phyloP scores from a whole-genome alignment of 2,113 vertebrate species.

The Mastomys natalensis region DNA sequence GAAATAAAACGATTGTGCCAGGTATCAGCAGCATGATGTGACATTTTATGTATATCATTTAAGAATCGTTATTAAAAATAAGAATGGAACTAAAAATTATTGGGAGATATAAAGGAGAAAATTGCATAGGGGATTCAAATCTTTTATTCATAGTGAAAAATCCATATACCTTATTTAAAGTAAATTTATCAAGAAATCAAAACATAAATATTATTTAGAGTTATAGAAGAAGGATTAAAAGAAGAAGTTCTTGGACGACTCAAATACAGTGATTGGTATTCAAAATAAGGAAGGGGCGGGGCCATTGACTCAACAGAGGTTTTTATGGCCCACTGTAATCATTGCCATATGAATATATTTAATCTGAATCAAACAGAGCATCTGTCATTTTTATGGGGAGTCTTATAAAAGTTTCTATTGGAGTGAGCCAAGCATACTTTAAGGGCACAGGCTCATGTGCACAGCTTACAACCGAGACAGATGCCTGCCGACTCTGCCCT shows the following conservation, averaged over 20 bases:
- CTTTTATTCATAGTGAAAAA: conserved; percentile 55
- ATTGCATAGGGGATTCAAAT: conserved; percentile 15
- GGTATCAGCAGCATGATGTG: background rate
- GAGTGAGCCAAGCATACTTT: background rate
- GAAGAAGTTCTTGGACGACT: conserved; percentile 4
- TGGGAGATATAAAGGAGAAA: background rate
- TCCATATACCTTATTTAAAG: conserved; percentile 27
- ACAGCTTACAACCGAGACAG: background rate
- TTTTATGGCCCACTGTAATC: conserved; percentile 17
- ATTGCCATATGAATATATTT: background rate
- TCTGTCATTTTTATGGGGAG: background rate
- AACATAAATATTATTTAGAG: conserved; percentile 27
- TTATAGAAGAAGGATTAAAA: conserved; percentile 49
- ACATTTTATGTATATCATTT: conserved; percentile 33
- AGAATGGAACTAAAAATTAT: conserved; percentile 41
- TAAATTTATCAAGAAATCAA: conserved; percentile 46
- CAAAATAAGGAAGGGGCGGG: background rate
- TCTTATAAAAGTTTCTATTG: background rate
- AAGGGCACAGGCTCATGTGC: background rate
- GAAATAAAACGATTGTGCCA: background rate
- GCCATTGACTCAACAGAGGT: background rate
- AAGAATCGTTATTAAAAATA: conserved; percentile 32
- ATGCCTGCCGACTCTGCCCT: background rate
- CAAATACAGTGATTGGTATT: background rate
- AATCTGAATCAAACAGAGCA: background rate